Base-by-base conservation (phyloP, 1,140 invertebrate genomes). In the Alviniconcha marisindica region DNA sequence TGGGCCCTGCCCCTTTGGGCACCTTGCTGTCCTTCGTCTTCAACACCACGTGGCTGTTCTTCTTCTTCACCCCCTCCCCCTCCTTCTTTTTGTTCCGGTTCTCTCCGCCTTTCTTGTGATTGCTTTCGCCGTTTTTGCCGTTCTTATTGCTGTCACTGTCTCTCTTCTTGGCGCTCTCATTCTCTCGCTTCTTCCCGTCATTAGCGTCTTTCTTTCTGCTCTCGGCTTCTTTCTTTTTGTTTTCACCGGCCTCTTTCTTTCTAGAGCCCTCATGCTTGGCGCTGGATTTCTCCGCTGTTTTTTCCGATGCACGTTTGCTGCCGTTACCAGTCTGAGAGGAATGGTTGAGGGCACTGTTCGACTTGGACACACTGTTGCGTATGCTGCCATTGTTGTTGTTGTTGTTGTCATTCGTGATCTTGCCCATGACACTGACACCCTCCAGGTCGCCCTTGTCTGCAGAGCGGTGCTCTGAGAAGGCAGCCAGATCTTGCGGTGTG, bases 381-480 rank as follows among this genome's bases (percentile, higher is more conserved):
- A 79, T 73, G 78, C 80, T 24, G 81, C 73, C 40, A 81, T 74
- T 71, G 79, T 84, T 83, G 79, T 84, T 83, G 79, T 56, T 78
- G 77, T 54, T 84, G 60, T 74, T 80, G 79, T 80, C 80, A 31
- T 56, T 73, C 28, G 31, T 24, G 31, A 48, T 42, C 51, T 76
- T 38, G 10, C 33, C 18, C 69, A 71, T 31, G 31, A 71, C 2
- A 36, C 40, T 31, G 31, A 40, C 18, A 18, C 33, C 14, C 14
- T 71, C 69, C 0, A n/a, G 4, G 69, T 71, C 36, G 4, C 69
- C 69, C 36, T 40, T 71, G 33, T 33, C 69, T 7, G 56, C 15
- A 33, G 42, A 51, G 28, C 33, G 63, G 28, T 31, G 56, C 5
- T 83, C 74, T n/a, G 76, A 69, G 24, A 78, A 80, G 18, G 83